Evolutionary conservation across 2,797 vertebrate species (phyloP).

Genomic region (Tadarida brasiliensis): DNA sequence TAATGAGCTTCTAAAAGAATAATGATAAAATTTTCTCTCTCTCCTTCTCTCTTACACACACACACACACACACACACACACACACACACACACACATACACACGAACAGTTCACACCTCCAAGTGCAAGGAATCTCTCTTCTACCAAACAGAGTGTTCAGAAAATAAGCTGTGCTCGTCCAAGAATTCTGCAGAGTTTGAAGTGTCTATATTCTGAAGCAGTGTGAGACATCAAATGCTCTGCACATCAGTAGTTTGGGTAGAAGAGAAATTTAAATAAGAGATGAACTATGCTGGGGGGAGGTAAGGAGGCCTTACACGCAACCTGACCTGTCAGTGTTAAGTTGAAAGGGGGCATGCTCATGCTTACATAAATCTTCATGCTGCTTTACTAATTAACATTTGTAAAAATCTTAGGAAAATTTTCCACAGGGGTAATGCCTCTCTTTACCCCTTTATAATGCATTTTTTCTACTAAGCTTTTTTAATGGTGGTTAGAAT

Average conservation of each 20-base stretch:
- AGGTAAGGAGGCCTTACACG: slow-evolving; percentile 70
- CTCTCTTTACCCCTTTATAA: slow-evolving; percentile 74
- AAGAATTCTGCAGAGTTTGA: slow-evolving; percentile 81
- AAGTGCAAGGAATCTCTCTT: slow-evolving; percentile 26
- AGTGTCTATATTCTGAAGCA: slow-evolving; percentile 79
- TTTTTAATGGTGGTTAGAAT: slow-evolving; percentile 70
- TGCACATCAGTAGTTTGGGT: slow-evolving; percentile 68
- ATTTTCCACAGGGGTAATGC: slow-evolving; percentile 70
- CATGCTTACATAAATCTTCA: slow-evolving; percentile 75
- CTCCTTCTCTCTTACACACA: background rate
- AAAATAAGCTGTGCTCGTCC: slow-evolving; percentile 67
- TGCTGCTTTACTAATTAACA: slow-evolving; percentile 83
- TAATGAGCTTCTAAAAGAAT: slow-evolving; percentile 45
- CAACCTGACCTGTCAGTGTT: slow-evolving; percentile 81
- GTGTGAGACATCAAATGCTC: slow-evolving; percentile 79
- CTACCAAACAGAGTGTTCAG: slow-evolving; percentile 49
- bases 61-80: background rate
- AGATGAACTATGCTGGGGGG: slow-evolving; percentile 78
- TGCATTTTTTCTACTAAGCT: slow-evolving; percentile 76
- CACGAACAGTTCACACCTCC: background rate
- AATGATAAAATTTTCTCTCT: background rate
- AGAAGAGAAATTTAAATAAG: slow-evolving; percentile 87
- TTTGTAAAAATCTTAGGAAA: slow-evolving; percentile 74
- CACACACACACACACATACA: background rate
- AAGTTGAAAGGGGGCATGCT: slow-evolving; percentile 75